Evolutionary conservation across 53 echinoderm and acorn worm genomes (phyloP), one percentile per base, ranked within the genome.

Genomic region (Holothuria leucospilota): DNA sequence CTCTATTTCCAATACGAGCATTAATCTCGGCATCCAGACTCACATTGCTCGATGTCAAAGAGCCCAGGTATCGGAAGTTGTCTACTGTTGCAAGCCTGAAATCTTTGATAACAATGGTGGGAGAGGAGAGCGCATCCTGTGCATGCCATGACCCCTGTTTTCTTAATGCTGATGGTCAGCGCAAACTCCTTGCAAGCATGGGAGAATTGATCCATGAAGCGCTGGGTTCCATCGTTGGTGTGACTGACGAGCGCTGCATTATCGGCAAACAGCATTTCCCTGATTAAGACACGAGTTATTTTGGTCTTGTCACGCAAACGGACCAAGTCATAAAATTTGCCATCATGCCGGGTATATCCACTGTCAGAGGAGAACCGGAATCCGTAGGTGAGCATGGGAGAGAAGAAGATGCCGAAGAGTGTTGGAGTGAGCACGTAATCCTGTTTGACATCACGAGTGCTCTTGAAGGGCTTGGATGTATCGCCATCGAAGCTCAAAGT

Each of bases 361-460:
- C 91, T 87, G 2, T 90, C 90, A 13, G 65, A 13, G 29, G 88
- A 85, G 11, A 68, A 66, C 8, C 75, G n/a, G 28, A 69, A 87
- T 10, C 90, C 93, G 39, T 77, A 29, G 1, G 12, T 21, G 4
- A 90, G 90, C 14, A 93, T 80, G 30, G 88, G 18, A 2, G 93
- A 69, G 38, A 90, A 93, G 90, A 93, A 90, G 25, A 90, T 93
- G 2, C 93, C 88, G 20, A 90, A 93, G 20, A 90, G 88, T 5
- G 84, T 93, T 13, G 93, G 93, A 20, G 93, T 79, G 20, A 93
- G 88, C 27, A 90, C 90, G 63, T 88, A 93, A 20, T 90, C 90
- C 78, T 93, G 93, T 58, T 93, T 90, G 13, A 93, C 88, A 4
- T 88, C 85, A 69, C 86, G 81, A 49, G 49, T 68, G 51, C 78